Evolutionary conservation across 37 sponge, comb jelly and placozoan species (phyloP).

Genomic region (Beroe forskalii): DNA sequence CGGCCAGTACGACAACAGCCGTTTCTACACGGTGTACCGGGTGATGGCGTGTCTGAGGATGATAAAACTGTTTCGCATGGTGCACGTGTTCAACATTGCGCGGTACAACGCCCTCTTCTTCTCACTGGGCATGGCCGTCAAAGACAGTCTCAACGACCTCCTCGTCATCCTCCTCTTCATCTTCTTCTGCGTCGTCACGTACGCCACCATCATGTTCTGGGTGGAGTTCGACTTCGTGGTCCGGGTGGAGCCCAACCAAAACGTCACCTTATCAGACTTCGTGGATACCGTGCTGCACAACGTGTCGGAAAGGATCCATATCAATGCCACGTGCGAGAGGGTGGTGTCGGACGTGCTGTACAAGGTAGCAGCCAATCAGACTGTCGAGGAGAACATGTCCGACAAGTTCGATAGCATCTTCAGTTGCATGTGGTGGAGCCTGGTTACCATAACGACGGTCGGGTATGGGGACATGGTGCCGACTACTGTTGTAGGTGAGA

Average conservation of each 20-base stretch:
- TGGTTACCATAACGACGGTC: constrained; percentile 61
- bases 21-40: constrained; percentile 38
- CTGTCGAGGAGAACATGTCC: constrained; percentile 24
- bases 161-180: constrained; percentile 62
- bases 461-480: constrained; percentile 65
- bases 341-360: neutral
- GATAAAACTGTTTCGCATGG: constrained; percentile 62
- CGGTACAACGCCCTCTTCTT: constrained; percentile 60
- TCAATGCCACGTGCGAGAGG: neutral
- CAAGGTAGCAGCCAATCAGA: neutral
- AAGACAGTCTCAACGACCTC: constrained; percentile 18
- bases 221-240: constrained; percentile 44
- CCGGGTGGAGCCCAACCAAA: neutral
- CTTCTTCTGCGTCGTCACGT: constrained; percentile 60
- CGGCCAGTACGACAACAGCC: neutral
- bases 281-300: neutral
- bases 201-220: constrained; percentile 61
- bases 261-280: neutral
- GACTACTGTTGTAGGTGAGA: constrained; percentile 25
- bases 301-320: neutral
- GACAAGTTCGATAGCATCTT: constrained; percentile 62
- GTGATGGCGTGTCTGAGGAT: constrained; percentile 64
- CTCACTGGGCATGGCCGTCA: constrained; percentile 63
- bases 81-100: constrained; percentile 49
- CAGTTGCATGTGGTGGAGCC: constrained; percentile 64